Evolutionary conservation across 2,888 invertebrate genomes (phyloP), one percentile per base, ranked within the genome.

Genomic region (Atethmia centrago): DNA sequence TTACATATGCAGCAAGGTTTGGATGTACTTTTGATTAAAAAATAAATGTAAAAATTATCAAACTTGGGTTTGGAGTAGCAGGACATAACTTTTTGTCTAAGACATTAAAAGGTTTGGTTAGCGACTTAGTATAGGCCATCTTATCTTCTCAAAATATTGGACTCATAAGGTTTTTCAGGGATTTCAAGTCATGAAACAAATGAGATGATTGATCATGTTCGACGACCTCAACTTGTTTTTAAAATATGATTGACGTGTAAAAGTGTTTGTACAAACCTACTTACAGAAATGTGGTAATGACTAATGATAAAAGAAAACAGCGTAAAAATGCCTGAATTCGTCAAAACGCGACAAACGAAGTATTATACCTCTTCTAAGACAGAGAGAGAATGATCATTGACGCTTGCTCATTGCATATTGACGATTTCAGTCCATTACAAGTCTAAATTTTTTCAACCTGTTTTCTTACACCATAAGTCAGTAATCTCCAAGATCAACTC

Each of bases 1-100:
- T 65, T 56, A 51, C 7, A 68, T 71, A 64, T 59, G 56, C 66
- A 40, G 59, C 68, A 64, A 66, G 76, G 64, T 80, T 79, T 67
- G 69, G 82, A 67, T 79, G 28, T 45, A 40, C 31, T 31, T 74
- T 65, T 56, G 21, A 56, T 65, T 55, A 28, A 69, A 58, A 66
- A 51, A 42, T 49, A 58, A 76, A 67, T 51, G 21, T 71, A 36
- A 59, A 71, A 55, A 65, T 25, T 42, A 12, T 68, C 65, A 42
- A 51, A 36, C 36, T 49, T 62, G 59, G 55, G 25, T 56, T 64
- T 25, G 82, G 63, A 58, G 21, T 67, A 75, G 36, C 58, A 31
- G 9, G 49, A 53, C 47, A 25, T 28, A 25, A 31, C 16, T 28
- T 63, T 63, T 21, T 42, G 67, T 76, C 21, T 58, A 61, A 28